Percentiles rank a stretch among this genome's conserved stretches.
phyloP scores from a whole-genome alignment of 2,888 invertebrate genomes.

The Dyspetes luteomarginatus region DNA sequence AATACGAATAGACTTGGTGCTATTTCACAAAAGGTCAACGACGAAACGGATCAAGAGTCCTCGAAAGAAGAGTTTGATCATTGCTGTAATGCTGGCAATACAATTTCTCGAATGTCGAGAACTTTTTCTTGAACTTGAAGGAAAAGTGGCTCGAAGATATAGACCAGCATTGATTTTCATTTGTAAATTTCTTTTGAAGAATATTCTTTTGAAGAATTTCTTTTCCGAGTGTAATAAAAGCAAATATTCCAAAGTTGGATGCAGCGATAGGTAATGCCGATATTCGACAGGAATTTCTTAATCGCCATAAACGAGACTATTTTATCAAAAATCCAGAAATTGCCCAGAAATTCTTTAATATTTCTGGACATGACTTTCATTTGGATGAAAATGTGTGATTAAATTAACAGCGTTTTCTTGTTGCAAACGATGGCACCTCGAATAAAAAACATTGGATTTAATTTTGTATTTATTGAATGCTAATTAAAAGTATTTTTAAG shows the following conservation, averaged over 20 bases:
- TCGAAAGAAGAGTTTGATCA: slow-evolving; percentile 37
- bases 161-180: too few relatives aligned
- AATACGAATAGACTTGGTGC: not conserved
- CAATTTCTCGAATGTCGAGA: too few relatives aligned
- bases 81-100: too few relatives aligned
- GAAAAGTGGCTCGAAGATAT: too few relatives aligned
- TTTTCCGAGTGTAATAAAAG: too few relatives aligned
- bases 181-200: too few relatives aligned
- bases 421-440: too few relatives aligned
- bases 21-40: slow-evolving; percentile 48
- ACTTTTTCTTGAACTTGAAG: slow-evolving; percentile 33
- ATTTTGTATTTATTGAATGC: too few relatives aligned
- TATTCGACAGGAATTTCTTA: not conserved
- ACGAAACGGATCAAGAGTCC: slow-evolving; percentile 34
- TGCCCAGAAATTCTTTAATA: not conserved
- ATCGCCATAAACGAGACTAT: not conserved
- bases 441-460: too few relatives aligned
- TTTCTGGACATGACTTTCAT: not conserved
- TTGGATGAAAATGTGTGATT: not conserved
- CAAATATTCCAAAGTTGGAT: not conserved
- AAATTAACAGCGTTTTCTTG: too few relatives aligned
- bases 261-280: not conserved
- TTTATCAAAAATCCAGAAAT: not conserved
- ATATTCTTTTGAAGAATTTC: too few relatives aligned
- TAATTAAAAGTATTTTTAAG: too few relatives aligned